These are phyloP conservation scores for roundworm (Caenorhabditis elegans) DNA, from an alignment of 1,140 invertebrate species.

Conservation along the genomic window DNA sequence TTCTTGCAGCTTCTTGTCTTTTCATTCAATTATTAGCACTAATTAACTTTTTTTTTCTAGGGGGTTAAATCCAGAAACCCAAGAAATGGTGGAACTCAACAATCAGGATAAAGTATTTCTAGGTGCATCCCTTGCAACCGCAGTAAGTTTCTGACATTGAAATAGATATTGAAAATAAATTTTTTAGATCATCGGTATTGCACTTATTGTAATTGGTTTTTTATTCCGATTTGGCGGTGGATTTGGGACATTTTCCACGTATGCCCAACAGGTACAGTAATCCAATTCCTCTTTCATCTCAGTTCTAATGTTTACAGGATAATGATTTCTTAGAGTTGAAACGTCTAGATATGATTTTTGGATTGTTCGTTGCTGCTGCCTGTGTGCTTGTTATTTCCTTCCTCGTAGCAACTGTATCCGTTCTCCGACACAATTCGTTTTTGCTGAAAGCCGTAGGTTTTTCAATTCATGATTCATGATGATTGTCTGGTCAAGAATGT, in stretches of 20 bases:
- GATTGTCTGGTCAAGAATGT: too few relatives aligned
- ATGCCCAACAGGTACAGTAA: conserved; percentile 27
- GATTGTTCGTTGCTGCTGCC: conserved; percentile 36
- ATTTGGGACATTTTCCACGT: conserved; percentile 37
- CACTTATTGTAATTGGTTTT: conserved; percentile 38
- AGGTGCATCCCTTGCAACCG: conserved; percentile 8
- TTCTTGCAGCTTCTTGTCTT: conserved; percentile 14
- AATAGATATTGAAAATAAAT: neutral
- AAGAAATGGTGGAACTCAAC: neutral
- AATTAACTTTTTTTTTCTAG: neutral
- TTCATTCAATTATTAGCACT: conserved; percentile 17
- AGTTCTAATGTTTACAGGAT: conserved; percentile 13
- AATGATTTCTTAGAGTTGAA: conserved; percentile 42
- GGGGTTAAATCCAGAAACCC: neutral
- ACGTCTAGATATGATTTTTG: conserved; percentile 41
- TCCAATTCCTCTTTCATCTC: neutral
- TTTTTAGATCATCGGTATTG: conserved; percentile 29
- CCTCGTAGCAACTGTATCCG: conserved; percentile 14
- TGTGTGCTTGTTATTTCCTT: conserved; percentile 18
- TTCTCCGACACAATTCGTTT: conserved; percentile 12
- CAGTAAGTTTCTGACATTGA: neutral
- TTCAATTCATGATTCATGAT: too few relatives aligned
- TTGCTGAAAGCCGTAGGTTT: conserved; percentile 32
- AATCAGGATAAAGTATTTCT: conserved; percentile 50
- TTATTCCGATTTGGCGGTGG: conserved; percentile 40